These are phyloP conservation scores for Rhinoptilus africanus DNA, from an alignment of 2,113 vertebrate genomes.

Conservation along the genomic window DNA sequence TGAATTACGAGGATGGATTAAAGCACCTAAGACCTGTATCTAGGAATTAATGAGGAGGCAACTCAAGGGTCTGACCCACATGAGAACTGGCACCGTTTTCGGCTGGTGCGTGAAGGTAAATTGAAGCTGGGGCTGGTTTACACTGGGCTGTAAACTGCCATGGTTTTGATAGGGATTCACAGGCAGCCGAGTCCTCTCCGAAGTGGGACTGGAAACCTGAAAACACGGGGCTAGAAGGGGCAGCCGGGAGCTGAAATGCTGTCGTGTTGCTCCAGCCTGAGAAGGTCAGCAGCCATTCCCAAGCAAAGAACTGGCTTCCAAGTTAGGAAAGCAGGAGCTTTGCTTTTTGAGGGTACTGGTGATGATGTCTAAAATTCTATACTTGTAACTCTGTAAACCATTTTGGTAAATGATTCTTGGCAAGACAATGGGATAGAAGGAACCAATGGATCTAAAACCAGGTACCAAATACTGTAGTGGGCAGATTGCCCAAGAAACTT, in stretches of 20 bases:
- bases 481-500: not conserved
- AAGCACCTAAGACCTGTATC: not conserved
- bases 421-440: not conserved
- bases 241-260: fast-evolving
- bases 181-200: not conserved
- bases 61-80: not conserved
- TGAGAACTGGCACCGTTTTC: not conserved
- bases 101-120: not conserved
- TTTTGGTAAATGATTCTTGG: not conserved
- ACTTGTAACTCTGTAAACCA: not conserved
- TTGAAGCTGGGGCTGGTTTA: not conserved
- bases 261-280: fast-evolving
- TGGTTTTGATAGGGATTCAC: not conserved
- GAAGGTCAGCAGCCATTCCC: fast-evolving
- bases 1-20: not conserved
- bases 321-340: not conserved
- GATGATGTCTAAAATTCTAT: not conserved
- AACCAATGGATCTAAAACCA: not conserved
- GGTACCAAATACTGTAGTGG: not conserved
- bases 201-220: fast-evolving
- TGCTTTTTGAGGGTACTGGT: not conserved
- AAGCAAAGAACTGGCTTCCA: fast-evolving
- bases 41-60: not conserved
- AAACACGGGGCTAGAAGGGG: not conserved
- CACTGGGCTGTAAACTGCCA: not conserved